phyloP scores from a whole-genome alignment of 2,113 vertebrate species.

The Mesitornis unicolor region DNA sequence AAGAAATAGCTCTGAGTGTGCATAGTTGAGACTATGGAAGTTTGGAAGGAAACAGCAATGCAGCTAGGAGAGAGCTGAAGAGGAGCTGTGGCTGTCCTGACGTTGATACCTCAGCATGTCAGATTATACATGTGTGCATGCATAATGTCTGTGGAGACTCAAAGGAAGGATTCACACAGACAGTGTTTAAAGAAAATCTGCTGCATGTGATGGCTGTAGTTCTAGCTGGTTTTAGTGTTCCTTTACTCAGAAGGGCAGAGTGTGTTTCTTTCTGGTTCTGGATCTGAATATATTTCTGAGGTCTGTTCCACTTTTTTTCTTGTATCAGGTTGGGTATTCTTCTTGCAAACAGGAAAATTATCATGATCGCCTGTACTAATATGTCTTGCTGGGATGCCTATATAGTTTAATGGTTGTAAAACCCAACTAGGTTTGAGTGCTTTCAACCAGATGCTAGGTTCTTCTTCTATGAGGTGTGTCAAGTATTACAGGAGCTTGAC shows the following conservation, averaged over 20 bases:
- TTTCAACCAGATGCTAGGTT: neutral
- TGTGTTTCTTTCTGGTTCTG: neutral
- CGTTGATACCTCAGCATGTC: neutral
- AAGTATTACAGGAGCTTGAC: too few relatives aligned
- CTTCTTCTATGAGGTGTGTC: neutral
- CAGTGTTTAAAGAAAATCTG: neutral
- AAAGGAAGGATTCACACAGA: neutral
- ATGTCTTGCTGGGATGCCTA: neutral
- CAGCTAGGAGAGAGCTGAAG: neutral
- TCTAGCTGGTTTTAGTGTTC: neutral
- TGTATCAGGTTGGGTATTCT: neutral
- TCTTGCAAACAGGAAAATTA: neutral
- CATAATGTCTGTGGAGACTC: neutral
- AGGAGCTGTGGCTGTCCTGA: neutral
- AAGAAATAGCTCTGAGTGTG: neutral
- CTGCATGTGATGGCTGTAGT: neutral
- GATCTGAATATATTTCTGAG: neutral
- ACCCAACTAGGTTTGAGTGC: neutral
- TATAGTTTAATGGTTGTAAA: neutral
- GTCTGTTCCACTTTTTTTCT: neutral
- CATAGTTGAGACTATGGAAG: neutral
- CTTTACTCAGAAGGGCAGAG: neutral
- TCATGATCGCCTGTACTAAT: neutral
- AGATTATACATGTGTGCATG: neutral
- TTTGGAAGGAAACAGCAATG: neutral